These are phyloP conservation scores for Sula dactylatra DNA, from an alignment of 2,113 vertebrate genomes.

Conservation along the genomic window DNA sequence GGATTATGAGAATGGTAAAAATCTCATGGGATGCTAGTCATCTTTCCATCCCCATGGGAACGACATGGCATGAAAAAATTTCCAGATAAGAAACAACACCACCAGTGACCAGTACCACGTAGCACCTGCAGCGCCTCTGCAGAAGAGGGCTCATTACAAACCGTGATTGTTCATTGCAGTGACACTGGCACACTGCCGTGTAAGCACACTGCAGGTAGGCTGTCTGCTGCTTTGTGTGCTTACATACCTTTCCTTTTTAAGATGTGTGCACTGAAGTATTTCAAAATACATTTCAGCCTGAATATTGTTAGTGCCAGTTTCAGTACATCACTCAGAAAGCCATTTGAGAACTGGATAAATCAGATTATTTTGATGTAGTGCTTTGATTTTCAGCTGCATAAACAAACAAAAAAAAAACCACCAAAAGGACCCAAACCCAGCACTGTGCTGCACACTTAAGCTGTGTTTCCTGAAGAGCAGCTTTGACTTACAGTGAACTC, in stretches of 20 bases:
- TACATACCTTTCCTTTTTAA: background rate
- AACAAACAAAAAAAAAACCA: background rate
- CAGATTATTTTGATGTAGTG: background rate
- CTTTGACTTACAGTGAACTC: background rate
- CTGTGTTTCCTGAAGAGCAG: background rate
- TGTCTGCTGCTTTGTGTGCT: background rate
- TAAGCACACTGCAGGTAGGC: rapidly evolving
- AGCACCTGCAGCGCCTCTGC: background rate
- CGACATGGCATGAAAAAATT: background rate
- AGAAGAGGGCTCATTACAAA: background rate
- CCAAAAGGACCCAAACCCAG: background rate
- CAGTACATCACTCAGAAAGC: background rate
- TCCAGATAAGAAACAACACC: background rate
- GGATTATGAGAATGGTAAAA: background rate
- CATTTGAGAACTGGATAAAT: slow-evolving; percentile 38
- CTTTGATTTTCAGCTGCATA: background rate
- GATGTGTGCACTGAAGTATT: background rate
- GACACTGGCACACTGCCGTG: rapidly evolving
- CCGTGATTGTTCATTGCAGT: background rate
- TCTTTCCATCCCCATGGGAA: background rate
- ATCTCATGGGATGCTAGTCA: background rate
- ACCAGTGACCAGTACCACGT: background rate
- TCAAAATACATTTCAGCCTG: background rate
- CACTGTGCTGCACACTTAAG: background rate
- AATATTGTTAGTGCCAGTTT: slow-evolving; percentile 70